Percentiles rank a stretch among this genome's conserved stretches.
Conservation (phyloP, 2,797 vertebrate species). For the Tokudaia tokunoshimensis region DNA sequence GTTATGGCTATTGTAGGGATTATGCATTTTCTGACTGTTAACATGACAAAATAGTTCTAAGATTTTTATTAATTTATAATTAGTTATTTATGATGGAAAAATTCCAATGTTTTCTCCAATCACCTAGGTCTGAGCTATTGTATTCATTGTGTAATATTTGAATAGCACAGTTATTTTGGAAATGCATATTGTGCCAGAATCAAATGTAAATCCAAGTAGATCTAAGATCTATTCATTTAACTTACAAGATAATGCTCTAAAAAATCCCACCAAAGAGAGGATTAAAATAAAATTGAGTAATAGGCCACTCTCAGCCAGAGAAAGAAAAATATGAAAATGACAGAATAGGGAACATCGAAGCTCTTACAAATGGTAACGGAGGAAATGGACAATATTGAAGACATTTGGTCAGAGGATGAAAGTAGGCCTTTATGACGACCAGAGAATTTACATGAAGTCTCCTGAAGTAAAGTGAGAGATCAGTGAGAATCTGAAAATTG, state of each 20-base stretch:
- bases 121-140: background rate
- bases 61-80: background rate
- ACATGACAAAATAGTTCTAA: background rate
- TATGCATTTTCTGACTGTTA: background rate
- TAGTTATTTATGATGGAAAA: background rate
- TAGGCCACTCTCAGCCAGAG: background rate
- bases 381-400: background rate
- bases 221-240: background rate
- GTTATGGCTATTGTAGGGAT: background rate
- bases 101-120: background rate
- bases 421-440: background rate
- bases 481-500: background rate
- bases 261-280: background rate
- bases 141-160: background rate
- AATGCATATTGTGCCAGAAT: background rate
- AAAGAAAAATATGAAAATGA: background rate
- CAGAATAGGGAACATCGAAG: too few species aligned
- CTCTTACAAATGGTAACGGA: background rate
- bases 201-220: background rate
- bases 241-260: background rate
- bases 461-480: background rate
- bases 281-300: background rate
- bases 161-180: background rate
- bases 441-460: background rate
- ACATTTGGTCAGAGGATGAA: background rate